Evolutionary conservation across 2,797 vertebrate species (phyloP).

Genomic region (Crenichthys baileyi): DNA sequence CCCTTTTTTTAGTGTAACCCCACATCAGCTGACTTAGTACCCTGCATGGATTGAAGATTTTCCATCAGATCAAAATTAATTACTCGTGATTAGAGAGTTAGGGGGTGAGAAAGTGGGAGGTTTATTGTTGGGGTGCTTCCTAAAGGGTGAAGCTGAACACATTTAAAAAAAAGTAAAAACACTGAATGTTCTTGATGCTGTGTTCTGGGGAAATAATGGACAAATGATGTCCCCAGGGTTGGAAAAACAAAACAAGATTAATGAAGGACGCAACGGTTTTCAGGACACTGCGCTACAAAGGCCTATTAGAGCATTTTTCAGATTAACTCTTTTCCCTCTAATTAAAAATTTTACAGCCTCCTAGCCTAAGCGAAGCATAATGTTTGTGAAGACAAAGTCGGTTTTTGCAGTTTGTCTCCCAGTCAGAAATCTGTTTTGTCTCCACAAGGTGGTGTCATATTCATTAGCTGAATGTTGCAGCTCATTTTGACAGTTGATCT

Average conservation of each 20-base stretch:
- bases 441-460: constrained; percentile 83
- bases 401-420: constrained; percentile 12
- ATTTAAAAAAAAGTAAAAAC: constrained; percentile 22
- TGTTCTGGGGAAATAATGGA: constrained; percentile 23
- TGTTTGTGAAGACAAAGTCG: constrained; percentile 18
- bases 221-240: constrained; percentile 16
- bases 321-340: constrained; percentile 42
- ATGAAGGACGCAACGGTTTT: constrained; percentile 14
- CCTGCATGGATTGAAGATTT: constrained; percentile 47
- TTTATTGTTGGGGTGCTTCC: constrained; percentile 45
- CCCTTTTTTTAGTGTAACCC: constrained; percentile 10
- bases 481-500: constrained; percentile 37
- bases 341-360: constrained; percentile 41
- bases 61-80: constrained; percentile 61
- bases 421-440: constrained; percentile 55
- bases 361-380: constrained; percentile 19
- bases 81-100: constrained; percentile 50
- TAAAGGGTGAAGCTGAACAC: constrained; percentile 29
- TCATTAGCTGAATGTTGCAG: constrained; percentile 69
- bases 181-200: constrained; percentile 37
- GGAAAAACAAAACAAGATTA: constrained; percentile 20
- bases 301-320: constrained; percentile 40
- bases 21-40: constrained; percentile 44
- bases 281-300: constrained; percentile 10
- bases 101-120: neutral